phyloP scores from a whole-genome alignment of 2,888 invertebrate species.

The Limnephilus lunatus region DNA sequence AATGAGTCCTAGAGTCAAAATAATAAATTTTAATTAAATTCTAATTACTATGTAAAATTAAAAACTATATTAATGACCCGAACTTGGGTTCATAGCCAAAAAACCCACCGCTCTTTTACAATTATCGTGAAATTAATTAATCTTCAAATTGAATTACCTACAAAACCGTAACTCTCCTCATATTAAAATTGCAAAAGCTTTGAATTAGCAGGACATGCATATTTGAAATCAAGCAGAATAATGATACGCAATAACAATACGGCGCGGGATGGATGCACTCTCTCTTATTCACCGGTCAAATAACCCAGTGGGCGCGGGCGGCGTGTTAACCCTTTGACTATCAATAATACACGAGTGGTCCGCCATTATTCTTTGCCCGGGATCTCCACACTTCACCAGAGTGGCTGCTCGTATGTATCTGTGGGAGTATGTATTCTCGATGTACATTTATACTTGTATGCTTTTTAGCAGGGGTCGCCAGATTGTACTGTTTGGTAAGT shows the following conservation, averaged over 20 bases:
- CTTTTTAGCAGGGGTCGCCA: background rate
- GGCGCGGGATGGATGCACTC: slow-evolving; percentile 9
- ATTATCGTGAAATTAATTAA: background rate
- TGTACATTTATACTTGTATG: background rate
- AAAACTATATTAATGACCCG: too few species aligned
- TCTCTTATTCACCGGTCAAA: slow-evolving; percentile 40
- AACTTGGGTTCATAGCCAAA: background rate
- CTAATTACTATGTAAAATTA: too few species aligned
- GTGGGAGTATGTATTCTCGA: background rate
- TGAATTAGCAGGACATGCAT: background rate
- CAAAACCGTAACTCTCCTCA: background rate
- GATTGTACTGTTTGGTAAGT: background rate
- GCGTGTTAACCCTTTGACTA: slow-evolving; percentile 38
- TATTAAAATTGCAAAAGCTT: background rate
- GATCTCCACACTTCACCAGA: slow-evolving; percentile 45
- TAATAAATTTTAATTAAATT: too few species aligned
- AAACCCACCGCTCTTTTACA: background rate
- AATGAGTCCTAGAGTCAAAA: too few species aligned
- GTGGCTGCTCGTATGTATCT: background rate
- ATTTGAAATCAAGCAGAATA: slow-evolving; percentile 1
- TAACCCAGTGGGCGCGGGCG: background rate
- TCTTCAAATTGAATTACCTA: background rate
- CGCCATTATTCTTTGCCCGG: slow-evolving; percentile 22
- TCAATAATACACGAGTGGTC: slow-evolving; percentile 45
- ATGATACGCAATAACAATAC: background rate